Evolutionary conservation across 2,113 vertebrate genomes (phyloP), one percentile per base, ranked within the genome.

Genomic region (Tonatia bakeri): DNA sequence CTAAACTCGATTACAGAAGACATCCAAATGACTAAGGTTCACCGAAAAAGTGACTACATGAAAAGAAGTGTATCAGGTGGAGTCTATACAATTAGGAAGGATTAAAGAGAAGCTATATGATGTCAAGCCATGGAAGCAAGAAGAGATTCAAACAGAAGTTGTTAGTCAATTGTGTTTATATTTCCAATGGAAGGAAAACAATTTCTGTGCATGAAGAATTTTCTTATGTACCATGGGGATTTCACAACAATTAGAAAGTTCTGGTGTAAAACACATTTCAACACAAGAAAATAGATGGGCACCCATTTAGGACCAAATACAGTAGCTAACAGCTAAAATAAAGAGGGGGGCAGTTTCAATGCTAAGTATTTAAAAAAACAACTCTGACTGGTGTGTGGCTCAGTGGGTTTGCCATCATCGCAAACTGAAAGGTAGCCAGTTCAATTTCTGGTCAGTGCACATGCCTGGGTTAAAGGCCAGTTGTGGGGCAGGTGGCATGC

Each of bases 201-300:
- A 54, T 61, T 33, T 94, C 95, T 96, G 94, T 69, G 89, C 91
- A 67, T 69, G 72, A 59, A 94, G 56, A 96, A 91, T 77, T 64
- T 80, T 95, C 79, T 96, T 81, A 81, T 85, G 88, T 56, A 94
- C 89, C 90, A 83, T 17, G 50, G 47, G 76, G 90, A 95, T 96
- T 97, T 96, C 97, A 91, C 45, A 96, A 97, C 94, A 97, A 40
- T 10, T 90, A 8, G 96, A 89, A 67, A 95, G 77, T 59, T 96
- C 89, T 96, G 93, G 76, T 83, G 94, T 54, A 75, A 84, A n/a
- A 92, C 83, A 97, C 7, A 96, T 85, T 91, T 96, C 80, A 97
- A 87, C 12, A 22, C 36, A 75, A 22, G 72, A 95, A 87, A 94
- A 95, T 93, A 77, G 36, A 96, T 2, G 88, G 83, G 95, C 84